These are phyloP conservation scores for Ceramica pisi DNA, from an alignment of 2,888 invertebrate species.

Conservation along the genomic window DNA sequence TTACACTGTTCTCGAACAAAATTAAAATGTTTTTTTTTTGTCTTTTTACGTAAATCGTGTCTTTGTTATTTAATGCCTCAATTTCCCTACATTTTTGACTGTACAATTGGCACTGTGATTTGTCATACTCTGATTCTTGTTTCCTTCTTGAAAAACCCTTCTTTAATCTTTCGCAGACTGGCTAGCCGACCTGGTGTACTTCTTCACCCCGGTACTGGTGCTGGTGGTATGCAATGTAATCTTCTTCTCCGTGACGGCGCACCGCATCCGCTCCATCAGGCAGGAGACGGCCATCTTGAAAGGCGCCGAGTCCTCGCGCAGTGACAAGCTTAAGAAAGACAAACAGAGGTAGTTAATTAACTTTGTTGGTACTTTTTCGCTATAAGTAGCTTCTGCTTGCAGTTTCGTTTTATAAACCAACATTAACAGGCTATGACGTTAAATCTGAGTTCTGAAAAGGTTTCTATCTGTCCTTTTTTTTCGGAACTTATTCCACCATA, in stretches of 20 bases:
- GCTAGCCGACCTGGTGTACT: constrained; percentile 91
- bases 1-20: no score
- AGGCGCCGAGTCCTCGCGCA: constrained; percentile 92
- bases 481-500: no score
- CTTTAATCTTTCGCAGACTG: constrained; percentile 80
- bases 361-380: constrained; percentile 11
- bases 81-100: no score
- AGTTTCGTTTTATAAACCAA: constrained; percentile 2
- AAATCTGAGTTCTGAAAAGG: neutral
- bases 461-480: neutral
- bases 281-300: constrained; percentile 93
- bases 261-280: constrained; percentile 92
- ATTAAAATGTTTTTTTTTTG: no score
- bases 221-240: constrained; percentile 92
- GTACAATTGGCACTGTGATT: no score
- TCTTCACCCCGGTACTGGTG: constrained; percentile 93
- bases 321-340: constrained; percentile 90
- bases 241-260: constrained; percentile 93
- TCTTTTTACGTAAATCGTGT: no score
- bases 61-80: no score
- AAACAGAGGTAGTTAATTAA: constrained; percentile 88
- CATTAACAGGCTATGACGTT: constrained; percentile 4
- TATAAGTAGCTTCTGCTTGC: neutral
- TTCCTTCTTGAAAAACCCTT: neutral
- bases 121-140: no score